Evolutionary conservation across 2,888 invertebrate species (phyloP).

Genomic region (Caradrina kadenii): DNA sequence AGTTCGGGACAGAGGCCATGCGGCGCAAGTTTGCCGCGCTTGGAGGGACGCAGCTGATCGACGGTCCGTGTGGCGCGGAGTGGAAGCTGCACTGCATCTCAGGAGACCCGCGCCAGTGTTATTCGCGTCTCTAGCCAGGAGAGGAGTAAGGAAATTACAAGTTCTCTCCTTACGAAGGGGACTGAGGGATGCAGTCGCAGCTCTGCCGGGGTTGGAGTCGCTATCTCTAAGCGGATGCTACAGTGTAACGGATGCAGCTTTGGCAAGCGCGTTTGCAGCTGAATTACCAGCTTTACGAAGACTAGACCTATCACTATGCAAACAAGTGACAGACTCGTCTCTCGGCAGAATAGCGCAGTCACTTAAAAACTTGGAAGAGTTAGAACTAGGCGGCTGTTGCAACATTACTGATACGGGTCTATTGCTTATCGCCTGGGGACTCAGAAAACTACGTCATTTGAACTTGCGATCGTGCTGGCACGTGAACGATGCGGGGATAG

Average conservation of each 20-base stretch:
- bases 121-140: constrained; percentile 95
- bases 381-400: constrained; percentile 97
- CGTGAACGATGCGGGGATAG: constrained; percentile 97
- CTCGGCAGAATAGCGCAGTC: constrained; percentile 96
- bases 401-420: constrained; percentile 97
- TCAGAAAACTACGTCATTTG: constrained; percentile 95
- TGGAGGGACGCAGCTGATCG: constrained; percentile 98
- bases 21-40: constrained; percentile 96
- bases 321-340: constrained; percentile 98
- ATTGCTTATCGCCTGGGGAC: constrained; percentile 96
- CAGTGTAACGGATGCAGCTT: constrained; percentile 96
- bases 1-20: constrained; percentile 96
- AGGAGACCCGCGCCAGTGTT: constrained; percentile 95
- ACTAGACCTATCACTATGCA: constrained; percentile 97
- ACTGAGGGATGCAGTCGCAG: constrained; percentile 95
- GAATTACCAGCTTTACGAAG: constrained; percentile 94
- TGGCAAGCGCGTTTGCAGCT: constrained; percentile 95
- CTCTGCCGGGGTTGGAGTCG: constrained; percentile 96
- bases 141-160: constrained; percentile 97
- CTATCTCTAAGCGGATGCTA: constrained; percentile 98
- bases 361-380: constrained; percentile 95
- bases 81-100: constrained; percentile 97
- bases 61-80: constrained; percentile 98
- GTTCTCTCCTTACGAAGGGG: constrained; percentile 96
- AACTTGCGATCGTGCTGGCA: constrained; percentile 98